Conservation (phyloP, 1,140 invertebrate genomes). For the Carposina sasakii region DNA sequence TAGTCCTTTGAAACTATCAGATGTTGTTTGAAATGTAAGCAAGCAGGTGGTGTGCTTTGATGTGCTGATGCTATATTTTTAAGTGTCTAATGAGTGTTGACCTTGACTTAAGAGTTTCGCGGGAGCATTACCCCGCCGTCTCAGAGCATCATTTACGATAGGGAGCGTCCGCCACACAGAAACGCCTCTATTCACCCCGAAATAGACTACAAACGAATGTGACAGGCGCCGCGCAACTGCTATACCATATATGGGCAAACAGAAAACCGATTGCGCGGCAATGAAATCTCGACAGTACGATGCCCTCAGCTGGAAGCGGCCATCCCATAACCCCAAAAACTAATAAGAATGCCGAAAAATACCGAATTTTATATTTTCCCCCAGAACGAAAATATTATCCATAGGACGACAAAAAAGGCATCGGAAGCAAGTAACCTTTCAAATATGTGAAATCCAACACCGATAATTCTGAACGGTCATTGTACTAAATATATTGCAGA, state of each 20-base stretch:
- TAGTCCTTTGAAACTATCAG: too few relatives aligned
- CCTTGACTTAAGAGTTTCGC: conserved; percentile 33
- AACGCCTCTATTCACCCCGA: conserved; percentile 34
- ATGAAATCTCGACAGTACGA: conserved; percentile 54
- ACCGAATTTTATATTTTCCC: too few relatives aligned
- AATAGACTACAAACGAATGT: conserved; percentile 51
- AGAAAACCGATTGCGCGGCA: conserved; percentile 60
- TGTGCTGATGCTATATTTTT: too few relatives aligned
- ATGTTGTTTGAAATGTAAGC: too few relatives aligned
- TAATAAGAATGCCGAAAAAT: too few relatives aligned
- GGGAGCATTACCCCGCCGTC: conserved; percentile 25
- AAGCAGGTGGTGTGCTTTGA: too few relatives aligned
- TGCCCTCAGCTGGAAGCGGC: conserved; percentile 33
- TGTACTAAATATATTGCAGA: too few relatives aligned
- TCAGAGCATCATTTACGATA: neutral
- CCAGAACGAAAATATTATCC: neutral
- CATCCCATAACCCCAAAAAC: neutral
- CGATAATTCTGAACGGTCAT: conserved; percentile 23
- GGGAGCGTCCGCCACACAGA: conserved; percentile 12
- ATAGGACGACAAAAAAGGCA: conserved; percentile 53
- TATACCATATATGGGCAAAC: conserved; percentile 69
- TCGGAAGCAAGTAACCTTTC: conserved; percentile 50
- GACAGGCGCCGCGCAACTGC: conserved; percentile 37
- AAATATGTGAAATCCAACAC: conserved; percentile 66
- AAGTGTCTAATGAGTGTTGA: too few relatives aligned